A percentile compares a stretch with the other conserved stretches of the same genome.
phyloP scores from a whole-genome alignment of 2,888 invertebrate genomes.

The Oligia latruncula region DNA sequence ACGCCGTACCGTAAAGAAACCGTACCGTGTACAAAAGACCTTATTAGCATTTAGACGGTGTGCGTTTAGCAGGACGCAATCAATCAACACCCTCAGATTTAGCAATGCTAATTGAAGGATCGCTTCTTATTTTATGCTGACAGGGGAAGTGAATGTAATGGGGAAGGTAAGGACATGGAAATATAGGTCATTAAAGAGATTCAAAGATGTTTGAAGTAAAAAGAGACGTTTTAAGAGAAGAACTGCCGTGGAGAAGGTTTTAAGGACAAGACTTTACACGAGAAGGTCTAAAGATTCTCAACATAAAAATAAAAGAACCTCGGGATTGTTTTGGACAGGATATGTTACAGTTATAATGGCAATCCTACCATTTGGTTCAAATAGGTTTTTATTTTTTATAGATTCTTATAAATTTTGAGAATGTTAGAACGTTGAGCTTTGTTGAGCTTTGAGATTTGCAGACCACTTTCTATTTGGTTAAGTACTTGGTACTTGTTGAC shows the following conservation, averaged over 20 bases:
- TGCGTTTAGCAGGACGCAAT: constrained; percentile 74
- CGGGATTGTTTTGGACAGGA: background rate
- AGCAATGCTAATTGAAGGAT: constrained; percentile 51
- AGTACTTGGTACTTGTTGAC: background rate
- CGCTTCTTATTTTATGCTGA: constrained; percentile 41
- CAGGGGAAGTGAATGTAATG: constrained; percentile 15
- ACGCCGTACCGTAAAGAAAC: background rate
- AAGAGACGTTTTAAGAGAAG: background rate
- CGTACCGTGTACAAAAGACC: background rate
- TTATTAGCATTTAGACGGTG: constrained; percentile 85
- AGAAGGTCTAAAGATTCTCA: background rate
- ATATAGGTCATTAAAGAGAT: constrained; percentile 5
- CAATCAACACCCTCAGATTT: constrained; percentile 74
- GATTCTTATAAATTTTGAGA: too few relatives aligned
- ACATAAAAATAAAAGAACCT: background rate
- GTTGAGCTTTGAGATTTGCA: background rate
- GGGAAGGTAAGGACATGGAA: constrained; percentile 1
- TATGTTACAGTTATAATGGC: background rate
- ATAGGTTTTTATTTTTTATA: background rate
- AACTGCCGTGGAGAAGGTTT: background rate
- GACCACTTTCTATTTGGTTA: background rate
- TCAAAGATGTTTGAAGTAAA: constrained; percentile 10
- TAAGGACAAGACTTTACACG: background rate
- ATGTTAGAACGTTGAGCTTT: too few relatives aligned
- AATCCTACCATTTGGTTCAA: background rate